Evolutionary conservation across 2,797 vertebrate genomes (phyloP).

Genomic region (Hylomyscus alleni): DNA sequence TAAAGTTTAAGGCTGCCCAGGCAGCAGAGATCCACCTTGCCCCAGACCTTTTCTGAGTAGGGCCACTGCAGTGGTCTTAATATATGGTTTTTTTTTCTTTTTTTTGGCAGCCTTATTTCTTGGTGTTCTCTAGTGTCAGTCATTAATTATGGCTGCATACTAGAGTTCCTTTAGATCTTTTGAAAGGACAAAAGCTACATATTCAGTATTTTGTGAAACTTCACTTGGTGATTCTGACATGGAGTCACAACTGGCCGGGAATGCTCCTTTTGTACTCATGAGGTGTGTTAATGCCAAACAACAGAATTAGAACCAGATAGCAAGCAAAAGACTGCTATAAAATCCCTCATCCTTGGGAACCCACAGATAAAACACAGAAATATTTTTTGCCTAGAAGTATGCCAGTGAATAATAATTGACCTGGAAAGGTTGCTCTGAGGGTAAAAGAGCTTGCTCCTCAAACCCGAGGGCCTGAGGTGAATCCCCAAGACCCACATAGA

Average conservation of each 20-base stretch:
- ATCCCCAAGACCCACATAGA: background rate
- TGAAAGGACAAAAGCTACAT: background rate
- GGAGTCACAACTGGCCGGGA: background rate
- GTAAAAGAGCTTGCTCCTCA: background rate
- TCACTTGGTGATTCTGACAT: background rate
- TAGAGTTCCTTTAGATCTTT: constrained; percentile 3
- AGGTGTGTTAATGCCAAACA: background rate
- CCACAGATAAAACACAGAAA: background rate
- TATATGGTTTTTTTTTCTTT: background rate
- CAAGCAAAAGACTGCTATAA: background rate
- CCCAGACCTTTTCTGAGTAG: background rate
- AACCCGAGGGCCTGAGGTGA: too few relatives aligned
- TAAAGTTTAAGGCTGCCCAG: background rate
- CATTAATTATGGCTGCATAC: background rate
- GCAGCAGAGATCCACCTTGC: background rate
- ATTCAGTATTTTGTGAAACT: constrained; percentile 16
- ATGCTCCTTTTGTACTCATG: too few relatives aligned
- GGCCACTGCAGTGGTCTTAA: background rate
- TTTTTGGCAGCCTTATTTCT: background rate
- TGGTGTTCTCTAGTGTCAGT: background rate
- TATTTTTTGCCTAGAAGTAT: background rate
- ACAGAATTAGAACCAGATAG: background rate
- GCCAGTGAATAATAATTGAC: background rate
- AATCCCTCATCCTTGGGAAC: background rate
- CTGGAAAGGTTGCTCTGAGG: background rate